phyloP scores from a whole-genome alignment of 2,113 vertebrate species.

The Merops nubicus region DNA sequence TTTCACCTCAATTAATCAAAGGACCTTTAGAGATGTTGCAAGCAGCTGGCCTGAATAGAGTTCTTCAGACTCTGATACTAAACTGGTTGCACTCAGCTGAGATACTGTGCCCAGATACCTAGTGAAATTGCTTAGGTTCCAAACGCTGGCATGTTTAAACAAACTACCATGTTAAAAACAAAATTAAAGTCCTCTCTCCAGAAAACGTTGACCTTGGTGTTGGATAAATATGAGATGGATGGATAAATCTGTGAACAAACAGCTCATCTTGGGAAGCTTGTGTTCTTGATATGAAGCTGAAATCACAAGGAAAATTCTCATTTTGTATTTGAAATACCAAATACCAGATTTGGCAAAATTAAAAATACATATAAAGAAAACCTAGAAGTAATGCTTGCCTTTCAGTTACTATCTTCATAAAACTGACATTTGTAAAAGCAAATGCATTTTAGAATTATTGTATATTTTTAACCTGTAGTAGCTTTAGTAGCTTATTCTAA shows the following conservation, averaged over 20 bases:
- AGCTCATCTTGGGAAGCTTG: neutral
- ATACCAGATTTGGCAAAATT: neutral
- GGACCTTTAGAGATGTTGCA: constrained; percentile 85
- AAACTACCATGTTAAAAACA: neutral
- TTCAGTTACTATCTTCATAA: neutral
- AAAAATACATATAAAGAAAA: neutral
- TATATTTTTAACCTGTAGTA: neutral
- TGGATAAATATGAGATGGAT: neutral
- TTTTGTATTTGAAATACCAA: constrained; percentile 2
- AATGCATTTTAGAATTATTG: neutral
- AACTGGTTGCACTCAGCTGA: constrained; percentile 46
- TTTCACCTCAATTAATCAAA: constrained; percentile 95
- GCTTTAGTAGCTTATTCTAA: neutral
- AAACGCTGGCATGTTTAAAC: neutral
- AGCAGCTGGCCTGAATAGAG: constrained; percentile 82
- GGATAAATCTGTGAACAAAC: neutral
- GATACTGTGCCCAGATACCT: neutral
- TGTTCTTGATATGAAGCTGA: neutral
- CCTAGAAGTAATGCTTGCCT: neutral
- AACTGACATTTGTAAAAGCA: neutral
- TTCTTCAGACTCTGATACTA: constrained; percentile 69
- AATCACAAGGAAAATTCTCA: neutral
- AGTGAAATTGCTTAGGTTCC: neutral
- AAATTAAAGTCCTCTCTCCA: neutral
- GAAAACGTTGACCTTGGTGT: neutral